Evolutionary conservation across 2,797 vertebrate genomes (phyloP).

Genomic region (Pygocentrus nattereri): DNA sequence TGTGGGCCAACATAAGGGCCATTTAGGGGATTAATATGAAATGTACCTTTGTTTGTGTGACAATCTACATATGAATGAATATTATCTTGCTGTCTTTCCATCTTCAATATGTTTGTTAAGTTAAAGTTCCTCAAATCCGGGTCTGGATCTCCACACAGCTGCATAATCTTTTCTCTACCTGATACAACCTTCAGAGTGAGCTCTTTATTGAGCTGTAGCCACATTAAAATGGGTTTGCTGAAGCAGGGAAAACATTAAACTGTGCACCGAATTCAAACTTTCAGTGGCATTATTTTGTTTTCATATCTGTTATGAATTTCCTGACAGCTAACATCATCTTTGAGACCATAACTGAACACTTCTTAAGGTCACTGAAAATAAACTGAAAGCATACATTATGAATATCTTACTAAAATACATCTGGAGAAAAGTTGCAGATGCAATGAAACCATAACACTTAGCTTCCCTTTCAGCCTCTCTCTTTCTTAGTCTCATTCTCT

Average conservation of each 20-base stretch:
- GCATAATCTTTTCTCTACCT: background rate
- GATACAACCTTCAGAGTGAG: background rate
- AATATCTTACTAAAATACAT: no score
- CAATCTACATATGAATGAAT: background rate
- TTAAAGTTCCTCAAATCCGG: background rate
- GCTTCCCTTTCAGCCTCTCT: constrained; percentile 38
- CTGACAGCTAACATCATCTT: no score
- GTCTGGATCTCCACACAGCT: background rate
- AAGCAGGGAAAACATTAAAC: background rate
- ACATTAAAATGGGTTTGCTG: background rate
- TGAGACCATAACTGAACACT: no score
- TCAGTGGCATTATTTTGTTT: no score
- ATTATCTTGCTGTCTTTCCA: background rate
- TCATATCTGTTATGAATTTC: no score
- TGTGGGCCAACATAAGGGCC: no score
- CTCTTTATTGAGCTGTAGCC: background rate
- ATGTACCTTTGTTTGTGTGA: background rate
- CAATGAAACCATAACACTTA: background rate
- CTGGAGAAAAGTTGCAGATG: no score
- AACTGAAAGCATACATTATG: no score
- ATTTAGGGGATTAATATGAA: no score
- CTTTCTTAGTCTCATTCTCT: constrained; percentile 21
- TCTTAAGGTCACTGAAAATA: no score
- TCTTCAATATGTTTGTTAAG: background rate
- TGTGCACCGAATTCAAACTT: no score